Base-by-base conservation (phyloP, 2,888 invertebrate genomes). In the Lamellibrachia columna region DNA sequence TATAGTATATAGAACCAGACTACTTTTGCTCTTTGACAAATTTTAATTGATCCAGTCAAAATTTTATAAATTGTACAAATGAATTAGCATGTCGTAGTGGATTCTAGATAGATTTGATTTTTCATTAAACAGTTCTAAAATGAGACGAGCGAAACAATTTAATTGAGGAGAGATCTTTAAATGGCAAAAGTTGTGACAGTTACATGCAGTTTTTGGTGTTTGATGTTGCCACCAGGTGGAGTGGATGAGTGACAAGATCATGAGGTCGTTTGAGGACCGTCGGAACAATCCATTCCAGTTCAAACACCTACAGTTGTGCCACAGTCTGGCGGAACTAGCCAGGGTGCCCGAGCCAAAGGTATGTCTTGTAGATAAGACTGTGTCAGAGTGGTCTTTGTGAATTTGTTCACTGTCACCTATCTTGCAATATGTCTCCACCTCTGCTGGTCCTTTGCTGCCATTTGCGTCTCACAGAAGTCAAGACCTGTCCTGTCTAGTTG, bases 231-330 rank as follows among this genome's bases (percentile, higher is more conserved):
- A 91, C 15, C 90, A 96, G 96, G 99, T 99, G 94, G 99, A 99
- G 97, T 99, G 99, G 99, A 99, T 99, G 99, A 99, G 99, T 96
- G 99, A 99, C 96, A 99, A 99, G 96, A 97, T 99, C 90, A 99
- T 99, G 97, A 98, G 98, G 93, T 95, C 96, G 1, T 96, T 96
- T 95, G 96, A 96, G 93, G 96, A 96, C 93, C 95, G 95, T 94
- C 94, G 96, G 75, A 96, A 96, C 94, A 99, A 99, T 97, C 99
- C 99, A 0, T 99, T 99, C 96, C 98, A 98, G 92, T 98, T 99
- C 94, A 98, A 98, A 94, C 98, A 99, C 97, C 97, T 99, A 92
- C 98, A 99, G 95, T 97, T 99, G 8, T 99, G 99, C 95, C 99
- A 99, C 96, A 98, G 98, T 93, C 97, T 99, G 94, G 97, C 97